phyloP scores from a whole-genome alignment of 2,888 invertebrate species.

The Polydrusus cervinus region DNA sequence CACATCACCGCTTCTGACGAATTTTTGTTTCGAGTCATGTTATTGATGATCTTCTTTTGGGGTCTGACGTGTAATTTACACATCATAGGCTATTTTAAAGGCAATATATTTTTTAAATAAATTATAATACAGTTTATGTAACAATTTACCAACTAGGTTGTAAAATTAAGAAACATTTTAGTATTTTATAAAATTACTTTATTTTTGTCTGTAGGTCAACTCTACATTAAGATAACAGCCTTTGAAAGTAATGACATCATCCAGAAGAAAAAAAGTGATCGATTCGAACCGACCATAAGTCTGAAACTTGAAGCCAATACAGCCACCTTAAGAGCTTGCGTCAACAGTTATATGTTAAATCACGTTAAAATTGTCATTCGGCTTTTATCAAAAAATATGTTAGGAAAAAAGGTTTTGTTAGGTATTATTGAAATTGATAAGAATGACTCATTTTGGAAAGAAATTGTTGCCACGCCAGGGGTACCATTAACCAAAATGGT shows the following conservation, averaged over 20 bases:
- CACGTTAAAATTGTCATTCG: slow-evolving; percentile 80
- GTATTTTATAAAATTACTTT: background rate
- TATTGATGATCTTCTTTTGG: too few species aligned
- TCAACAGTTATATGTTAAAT: slow-evolving; percentile 77
- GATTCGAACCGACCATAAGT: slow-evolving; percentile 84
- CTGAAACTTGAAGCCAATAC: slow-evolving; percentile 82
- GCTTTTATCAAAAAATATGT: slow-evolving; percentile 78
- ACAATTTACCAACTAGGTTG: too few species aligned
- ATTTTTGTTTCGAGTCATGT: too few species aligned
- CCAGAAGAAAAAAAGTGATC: slow-evolving; percentile 81
- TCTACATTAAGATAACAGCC: slow-evolving; percentile 86
- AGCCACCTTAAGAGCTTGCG: slow-evolving; percentile 77
- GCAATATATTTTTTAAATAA: too few species aligned
- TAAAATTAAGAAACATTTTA: too few species aligned
- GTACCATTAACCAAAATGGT: slow-evolving; percentile 77
- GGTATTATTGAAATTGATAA: slow-evolving; percentile 80
- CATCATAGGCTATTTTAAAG: too few species aligned
- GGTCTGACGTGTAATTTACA: too few species aligned
- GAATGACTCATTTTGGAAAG: slow-evolving; percentile 78
- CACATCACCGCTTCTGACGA: too few species aligned
- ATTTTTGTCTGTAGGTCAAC: slow-evolving; percentile 73
- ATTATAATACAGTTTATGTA: too few species aligned
- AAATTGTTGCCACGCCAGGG: slow-evolving; percentile 75
- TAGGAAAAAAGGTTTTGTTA: slow-evolving; percentile 80
- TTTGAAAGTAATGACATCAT: slow-evolving; percentile 76